Evolutionary conservation across 2,113 vertebrate genomes (phyloP), one percentile per base, ranked within the genome.

Genomic region (Tragelaphus scriptus): DNA sequence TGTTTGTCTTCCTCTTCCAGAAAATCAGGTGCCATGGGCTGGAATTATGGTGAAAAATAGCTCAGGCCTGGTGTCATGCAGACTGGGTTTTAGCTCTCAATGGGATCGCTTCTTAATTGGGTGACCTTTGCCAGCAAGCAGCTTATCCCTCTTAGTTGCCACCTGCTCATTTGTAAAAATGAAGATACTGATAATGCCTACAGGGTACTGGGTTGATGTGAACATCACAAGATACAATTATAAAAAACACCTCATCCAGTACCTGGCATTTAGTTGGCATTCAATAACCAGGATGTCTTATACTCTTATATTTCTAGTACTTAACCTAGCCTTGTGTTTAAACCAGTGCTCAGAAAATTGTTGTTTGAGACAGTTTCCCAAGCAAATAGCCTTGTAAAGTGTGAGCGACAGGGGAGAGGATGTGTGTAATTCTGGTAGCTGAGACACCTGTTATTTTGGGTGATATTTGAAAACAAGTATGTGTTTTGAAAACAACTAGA

Each of bases 401-500:
- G 15, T 87, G 75, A 79, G 8, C 6, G 32, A 21, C 17, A 32
- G 79, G 68, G 32, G 3, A 3, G 10, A 6, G 30, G 6, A 51
- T 21, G 9, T 55, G 3, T 94, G 36, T 88, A 75, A 92, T 59
- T 94, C 53, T 61, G 61, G 65, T 15, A 81, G 80, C 85, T 55
- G 58, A 96, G 58, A 92, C 16, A 93, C 90, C 79, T 92, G 87
- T 94, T 95, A 80, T 96, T 96, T 94, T 93, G 15, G 75, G 21
- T 92, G 40, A 56, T 96, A 61, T 94, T 96, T 59, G 77, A 96
- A 97, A 97, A 95, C 51, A 95, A 96, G 32, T 44, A 49, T 90
- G 51, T 97, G 47, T 97, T 96, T 97, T 85, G 88, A 94, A 95
- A 97, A 97, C 93, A 90, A 13, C 12, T n/a, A 65, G 80, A 86